Conservation (phyloP, 2,797 vertebrate species). For the Liasis olivaceus region DNA sequence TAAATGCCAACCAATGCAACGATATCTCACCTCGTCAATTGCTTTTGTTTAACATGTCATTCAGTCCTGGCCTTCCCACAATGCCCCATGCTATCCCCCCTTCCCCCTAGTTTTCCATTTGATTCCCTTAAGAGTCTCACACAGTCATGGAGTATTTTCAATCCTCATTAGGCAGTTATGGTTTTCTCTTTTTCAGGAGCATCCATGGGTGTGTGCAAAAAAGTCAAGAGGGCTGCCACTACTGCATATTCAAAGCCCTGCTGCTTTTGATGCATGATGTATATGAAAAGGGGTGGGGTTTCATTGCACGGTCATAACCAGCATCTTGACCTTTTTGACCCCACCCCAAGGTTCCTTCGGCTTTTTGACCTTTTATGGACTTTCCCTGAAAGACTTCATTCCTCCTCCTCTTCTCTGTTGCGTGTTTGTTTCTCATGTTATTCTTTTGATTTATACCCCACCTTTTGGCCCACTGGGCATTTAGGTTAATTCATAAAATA, state of each 20-base stretch:
- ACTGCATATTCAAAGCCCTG: no score
- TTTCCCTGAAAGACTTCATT: background rate
- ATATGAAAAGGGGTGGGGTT: no score
- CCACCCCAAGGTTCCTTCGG: no score
- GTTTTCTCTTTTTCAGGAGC: no score
- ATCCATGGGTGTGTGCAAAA: background rate
- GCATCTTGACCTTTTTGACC: background rate
- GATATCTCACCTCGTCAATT: background rate
- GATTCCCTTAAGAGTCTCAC: background rate
- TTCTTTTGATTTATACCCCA: background rate
- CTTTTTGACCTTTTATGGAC: background rate
- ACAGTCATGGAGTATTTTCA: background rate
- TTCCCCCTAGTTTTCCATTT: background rate
- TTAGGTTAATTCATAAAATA: background rate
- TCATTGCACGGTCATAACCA: no score
- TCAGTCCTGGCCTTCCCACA: background rate
- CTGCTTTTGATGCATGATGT: no score
- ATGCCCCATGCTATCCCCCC: background rate
- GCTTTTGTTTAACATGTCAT: background rate
- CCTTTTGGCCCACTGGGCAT: background rate
- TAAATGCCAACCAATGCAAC: background rate
- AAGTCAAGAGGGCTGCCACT: background rate
- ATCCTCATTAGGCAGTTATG: background rate
- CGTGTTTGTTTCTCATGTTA: background rate
- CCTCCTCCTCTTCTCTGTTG: background rate